Conservation (phyloP, 2,888 invertebrate species). For the Brachyopa scutellaris region DNA sequence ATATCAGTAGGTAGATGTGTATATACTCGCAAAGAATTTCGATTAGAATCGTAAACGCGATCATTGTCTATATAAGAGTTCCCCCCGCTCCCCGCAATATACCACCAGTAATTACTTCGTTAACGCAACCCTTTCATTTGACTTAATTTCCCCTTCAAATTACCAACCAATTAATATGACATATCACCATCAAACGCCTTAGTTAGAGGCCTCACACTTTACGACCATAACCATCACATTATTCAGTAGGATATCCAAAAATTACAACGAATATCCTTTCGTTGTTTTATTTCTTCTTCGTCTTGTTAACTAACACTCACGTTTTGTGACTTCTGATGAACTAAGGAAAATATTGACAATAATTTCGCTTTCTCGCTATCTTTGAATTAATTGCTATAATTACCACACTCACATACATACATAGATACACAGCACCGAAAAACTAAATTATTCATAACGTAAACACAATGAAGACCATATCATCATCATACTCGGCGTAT, state of each 20-base stretch:
- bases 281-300: neutral
- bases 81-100: too few species aligned
- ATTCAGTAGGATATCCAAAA: constrained; percentile 13
- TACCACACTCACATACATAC: constrained; percentile 13
- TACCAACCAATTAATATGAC: constrained; percentile 39
- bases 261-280: constrained; percentile 30
- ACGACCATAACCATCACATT: constrained; percentile 17
- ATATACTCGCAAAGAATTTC: too few species aligned
- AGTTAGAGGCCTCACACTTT: neutral
- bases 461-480: constrained; percentile 37
- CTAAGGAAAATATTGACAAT: constrained; percentile 62
- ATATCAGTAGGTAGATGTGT: too few species aligned
- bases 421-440: too few species aligned
- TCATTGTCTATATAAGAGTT: neutral
- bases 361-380: constrained; percentile 13
- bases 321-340: too few species aligned
- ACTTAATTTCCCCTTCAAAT: constrained; percentile 31
- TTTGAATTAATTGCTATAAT: constrained; percentile 29
- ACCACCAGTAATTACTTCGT: constrained; percentile 15
- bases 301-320: constrained; percentile 18
- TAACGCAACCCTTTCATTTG: constrained; percentile 11
- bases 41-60: constrained; percentile 4
- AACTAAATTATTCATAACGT: constrained; percentile 58
- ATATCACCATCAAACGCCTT: constrained; percentile 4
- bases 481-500: neutral